These are phyloP conservation scores for Hybognathus amarus DNA, from an alignment of 2,797 vertebrate species.

Conservation along the genomic window DNA sequence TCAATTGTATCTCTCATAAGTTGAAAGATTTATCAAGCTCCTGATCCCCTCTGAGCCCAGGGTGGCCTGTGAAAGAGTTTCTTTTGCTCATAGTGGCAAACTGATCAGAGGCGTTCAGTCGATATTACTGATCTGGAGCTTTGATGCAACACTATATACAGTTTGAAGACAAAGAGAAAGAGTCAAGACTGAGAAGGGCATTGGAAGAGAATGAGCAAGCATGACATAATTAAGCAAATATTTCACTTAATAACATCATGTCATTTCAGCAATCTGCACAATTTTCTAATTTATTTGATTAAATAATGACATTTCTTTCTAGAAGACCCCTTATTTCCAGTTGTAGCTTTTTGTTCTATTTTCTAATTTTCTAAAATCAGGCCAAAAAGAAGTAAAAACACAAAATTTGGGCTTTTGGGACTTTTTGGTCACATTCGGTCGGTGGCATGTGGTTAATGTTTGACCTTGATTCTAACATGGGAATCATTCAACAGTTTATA, in stretches of 20 bases:
- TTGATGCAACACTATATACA: neutral
- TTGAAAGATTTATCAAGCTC: constrained; percentile 16
- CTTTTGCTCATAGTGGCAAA: constrained; percentile 5
- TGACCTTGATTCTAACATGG: neutral
- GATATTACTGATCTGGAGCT: constrained; percentile 23
- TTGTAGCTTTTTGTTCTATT: neutral
- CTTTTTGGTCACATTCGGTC: neutral
- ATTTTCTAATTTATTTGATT: neutral
- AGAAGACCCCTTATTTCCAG: neutral
- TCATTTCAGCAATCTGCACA: neutral
- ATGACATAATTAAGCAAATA: neutral
- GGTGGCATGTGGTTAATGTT: neutral
- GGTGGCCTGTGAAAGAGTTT: neutral
- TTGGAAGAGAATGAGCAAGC: neutral
- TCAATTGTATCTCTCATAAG: constrained; percentile 5
- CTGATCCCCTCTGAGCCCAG: neutral
- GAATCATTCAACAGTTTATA: neutral
- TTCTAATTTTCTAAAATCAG: neutral
- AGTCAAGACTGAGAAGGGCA: neutral
- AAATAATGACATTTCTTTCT: neutral
- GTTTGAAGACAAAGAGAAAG: neutral
- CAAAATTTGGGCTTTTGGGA: too few species aligned
- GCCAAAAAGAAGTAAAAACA: neutral
- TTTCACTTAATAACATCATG: neutral
- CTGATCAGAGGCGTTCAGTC: neutral